Percentiles rank a stretch among this genome's conserved stretches.
Evolutionary conservation across 2,797 vertebrate species (phyloP).

Genomic region (Petrocephalus sullivani): DNA sequence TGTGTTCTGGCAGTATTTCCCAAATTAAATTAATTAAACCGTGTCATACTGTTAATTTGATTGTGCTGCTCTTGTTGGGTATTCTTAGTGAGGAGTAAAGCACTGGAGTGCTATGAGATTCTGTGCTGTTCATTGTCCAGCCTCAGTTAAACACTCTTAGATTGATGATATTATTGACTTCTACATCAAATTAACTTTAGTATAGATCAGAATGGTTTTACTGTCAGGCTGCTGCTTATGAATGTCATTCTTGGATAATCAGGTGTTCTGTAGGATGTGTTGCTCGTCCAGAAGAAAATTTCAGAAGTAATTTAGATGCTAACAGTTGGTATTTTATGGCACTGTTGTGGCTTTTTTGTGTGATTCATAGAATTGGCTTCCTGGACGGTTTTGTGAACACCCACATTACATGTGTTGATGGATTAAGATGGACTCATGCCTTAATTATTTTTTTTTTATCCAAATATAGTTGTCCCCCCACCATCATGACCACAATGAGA

Average conservation of each 20-base stretch:
- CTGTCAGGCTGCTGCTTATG: background rate
- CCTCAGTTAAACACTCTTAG: background rate
- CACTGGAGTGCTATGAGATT: background rate
- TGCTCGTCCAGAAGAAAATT: background rate
- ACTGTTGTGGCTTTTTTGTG: background rate
- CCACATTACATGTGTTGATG: constrained; percentile 8
- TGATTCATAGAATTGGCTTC: constrained; percentile 1
- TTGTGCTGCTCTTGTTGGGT: background rate
- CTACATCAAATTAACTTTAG: background rate
- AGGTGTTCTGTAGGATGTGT: background rate
- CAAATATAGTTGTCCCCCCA: background rate
- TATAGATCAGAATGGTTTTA: background rate
- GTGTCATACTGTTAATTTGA: background rate
- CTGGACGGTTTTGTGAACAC: constrained; percentile 1
- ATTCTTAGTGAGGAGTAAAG: background rate
- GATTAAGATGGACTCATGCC: background rate
- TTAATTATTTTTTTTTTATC: background rate
- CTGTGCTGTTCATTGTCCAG: background rate
- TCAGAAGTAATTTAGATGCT: background rate
- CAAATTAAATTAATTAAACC: constrained; percentile 4
- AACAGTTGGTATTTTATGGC: constrained; percentile 8
- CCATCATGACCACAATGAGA: background rate
- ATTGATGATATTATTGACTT: background rate
- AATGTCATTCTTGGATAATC: background rate
- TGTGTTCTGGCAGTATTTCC: background rate